Evolutionary conservation across 1,140 invertebrate genomes (phyloP).

Genomic region (Apis dorsata): DNA sequence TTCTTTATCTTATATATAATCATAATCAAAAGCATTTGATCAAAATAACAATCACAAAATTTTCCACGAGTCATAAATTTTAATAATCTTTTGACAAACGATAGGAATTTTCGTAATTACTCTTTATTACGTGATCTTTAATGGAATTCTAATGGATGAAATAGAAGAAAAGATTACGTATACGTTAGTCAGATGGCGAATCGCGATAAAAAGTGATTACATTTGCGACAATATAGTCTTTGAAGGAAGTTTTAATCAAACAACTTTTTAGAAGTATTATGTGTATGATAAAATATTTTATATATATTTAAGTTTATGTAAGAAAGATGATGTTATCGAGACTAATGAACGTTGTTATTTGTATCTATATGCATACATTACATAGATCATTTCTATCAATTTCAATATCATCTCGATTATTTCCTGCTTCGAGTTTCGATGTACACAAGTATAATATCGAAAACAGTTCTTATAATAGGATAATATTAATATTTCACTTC

Average conservation of each 20-base stretch:
- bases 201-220: neutral
- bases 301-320: constrained; percentile 12
- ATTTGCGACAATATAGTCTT: neutral
- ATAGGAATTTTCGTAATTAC: constrained; percentile 19
- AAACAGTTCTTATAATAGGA: constrained; percentile 1
- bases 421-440: neutral
- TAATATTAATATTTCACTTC: constrained; percentile 41
- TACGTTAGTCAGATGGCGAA: neutral
- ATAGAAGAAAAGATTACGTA: neutral
- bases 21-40: neutral
- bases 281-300: neutral
- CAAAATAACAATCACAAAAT: neutral
- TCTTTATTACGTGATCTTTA: constrained; percentile 44
- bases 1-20: neutral
- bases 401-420: neutral
- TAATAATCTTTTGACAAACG: constrained; percentile 1
- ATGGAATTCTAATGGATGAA: constrained; percentile 30
- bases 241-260: constrained; percentile 4
- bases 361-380: neutral
- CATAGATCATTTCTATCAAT: neutral
- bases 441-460: neutral
- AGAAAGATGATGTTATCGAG: neutral
- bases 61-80: constrained; percentile 41
- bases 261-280: neutral
- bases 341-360: neutral